phyloP scores from a whole-genome alignment of 1,140 invertebrate species.

The Temnothorax longispinosus region DNA sequence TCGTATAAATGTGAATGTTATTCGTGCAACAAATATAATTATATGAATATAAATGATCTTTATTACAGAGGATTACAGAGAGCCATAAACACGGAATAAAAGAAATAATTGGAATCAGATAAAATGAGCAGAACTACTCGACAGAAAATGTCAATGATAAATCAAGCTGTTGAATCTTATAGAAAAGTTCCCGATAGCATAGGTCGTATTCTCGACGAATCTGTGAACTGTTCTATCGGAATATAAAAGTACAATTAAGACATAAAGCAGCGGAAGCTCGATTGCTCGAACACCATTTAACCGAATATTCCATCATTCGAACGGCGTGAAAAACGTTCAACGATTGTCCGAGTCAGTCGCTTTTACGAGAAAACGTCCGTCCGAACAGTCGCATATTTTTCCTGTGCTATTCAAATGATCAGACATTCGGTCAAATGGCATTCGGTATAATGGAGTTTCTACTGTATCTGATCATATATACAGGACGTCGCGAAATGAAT shows the following conservation, averaged over 20 bases:
- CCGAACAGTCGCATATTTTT: background rate
- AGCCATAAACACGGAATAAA: slow-evolving; percentile 10
- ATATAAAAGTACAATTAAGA: slow-evolving; percentile 65
- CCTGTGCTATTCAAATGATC: background rate
- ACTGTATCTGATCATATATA: slow-evolving; percentile 61
- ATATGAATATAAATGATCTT: slow-evolving; percentile 13
- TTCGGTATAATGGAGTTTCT: slow-evolving; percentile 5
- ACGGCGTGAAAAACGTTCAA: background rate
- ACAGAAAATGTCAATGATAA: slow-evolving; percentile 15
- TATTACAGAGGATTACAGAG: slow-evolving; percentile 6
- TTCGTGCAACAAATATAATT: background rate
- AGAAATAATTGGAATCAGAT: slow-evolving; percentile 1
- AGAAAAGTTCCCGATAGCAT: slow-evolving; percentile 60
- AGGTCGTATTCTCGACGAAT: slow-evolving; percentile 64
- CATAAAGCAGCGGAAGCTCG: slow-evolving; percentile 39
- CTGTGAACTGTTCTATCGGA: slow-evolving; percentile 63
- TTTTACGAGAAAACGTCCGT: background rate
- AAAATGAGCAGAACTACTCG: background rate
- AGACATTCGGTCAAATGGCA: background rate
- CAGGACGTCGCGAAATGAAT: slow-evolving; percentile 20
- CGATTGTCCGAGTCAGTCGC: background rate
- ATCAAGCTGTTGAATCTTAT: slow-evolving; percentile 57
- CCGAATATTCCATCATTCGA: background rate
- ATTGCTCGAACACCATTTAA: slow-evolving; percentile 16
- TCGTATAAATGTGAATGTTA: background rate